A percentile compares a stretch with the other conserved stretches of the same genome.
These are phyloP conservation scores for Centropus unirufus DNA, from an alignment of 2,113 vertebrate species.

Conservation along the genomic window DNA sequence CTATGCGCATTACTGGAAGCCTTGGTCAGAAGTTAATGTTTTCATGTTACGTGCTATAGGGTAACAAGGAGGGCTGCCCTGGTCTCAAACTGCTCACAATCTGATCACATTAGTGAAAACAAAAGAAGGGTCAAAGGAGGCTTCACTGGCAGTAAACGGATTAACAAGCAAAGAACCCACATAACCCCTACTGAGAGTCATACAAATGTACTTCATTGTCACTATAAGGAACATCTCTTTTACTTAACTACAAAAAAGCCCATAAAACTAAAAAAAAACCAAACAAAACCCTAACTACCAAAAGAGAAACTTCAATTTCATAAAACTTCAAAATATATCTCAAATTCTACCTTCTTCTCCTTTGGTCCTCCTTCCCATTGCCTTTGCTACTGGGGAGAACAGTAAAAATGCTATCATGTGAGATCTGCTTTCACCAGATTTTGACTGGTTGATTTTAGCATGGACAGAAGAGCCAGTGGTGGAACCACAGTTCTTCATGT, in stretches of 20 bases:
- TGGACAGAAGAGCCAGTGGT: neutral
- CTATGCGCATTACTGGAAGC: neutral
- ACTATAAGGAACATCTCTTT: neutral
- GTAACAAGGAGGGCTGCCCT: fast-evolving
- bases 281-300: neutral
- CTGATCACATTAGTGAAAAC: neutral
- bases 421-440: neutral
- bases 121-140: neutral
- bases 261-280: no score
- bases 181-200: neutral
- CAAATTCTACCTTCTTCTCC: neutral
- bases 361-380: neutral
- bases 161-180: neutral
- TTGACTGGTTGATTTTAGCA: neutral
- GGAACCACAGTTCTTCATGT: neutral
- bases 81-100: neutral
- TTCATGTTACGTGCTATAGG: fast-evolving
- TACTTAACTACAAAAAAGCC: no score
- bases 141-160: neutral
- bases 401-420: neutral
- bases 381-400: neutral
- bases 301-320: neutral
- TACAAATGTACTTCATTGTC: neutral
- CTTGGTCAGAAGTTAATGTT: neutral
- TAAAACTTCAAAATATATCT: neutral